Conservation (phyloP, 30 jellyfish, hydroid and myxozoan species). For the Catostylus mosaicus region DNA sequence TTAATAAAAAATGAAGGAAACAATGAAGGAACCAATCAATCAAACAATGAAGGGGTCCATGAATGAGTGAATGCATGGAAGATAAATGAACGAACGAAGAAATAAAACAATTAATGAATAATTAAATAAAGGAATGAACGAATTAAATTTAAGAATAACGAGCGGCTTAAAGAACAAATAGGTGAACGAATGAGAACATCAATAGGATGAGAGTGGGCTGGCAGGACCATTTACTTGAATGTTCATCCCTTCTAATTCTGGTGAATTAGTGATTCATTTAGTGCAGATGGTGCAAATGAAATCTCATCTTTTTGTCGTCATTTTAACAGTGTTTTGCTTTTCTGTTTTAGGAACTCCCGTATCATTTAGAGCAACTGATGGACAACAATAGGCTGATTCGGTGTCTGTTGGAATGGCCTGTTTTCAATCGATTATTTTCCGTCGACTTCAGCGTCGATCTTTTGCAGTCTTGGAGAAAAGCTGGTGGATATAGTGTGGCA, state of each 20-base stretch:
- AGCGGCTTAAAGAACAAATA: too few relatives aligned
- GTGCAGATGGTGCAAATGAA: too few relatives aligned
- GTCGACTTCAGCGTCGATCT: conserved; percentile 83
- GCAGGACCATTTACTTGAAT: too few relatives aligned
- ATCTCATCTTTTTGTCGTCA: neutral
- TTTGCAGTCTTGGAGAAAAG: conserved; percentile 83
- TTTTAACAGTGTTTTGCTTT: neutral
- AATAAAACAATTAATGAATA: neutral
- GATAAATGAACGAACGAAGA: neutral
- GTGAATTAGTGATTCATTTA: too few relatives aligned
- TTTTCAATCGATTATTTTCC: conserved; percentile 76
- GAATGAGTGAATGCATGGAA: neutral
- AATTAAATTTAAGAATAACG: too few relatives aligned
- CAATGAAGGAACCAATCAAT: neutral
- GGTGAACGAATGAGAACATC: too few relatives aligned
- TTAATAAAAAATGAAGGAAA: neutral
- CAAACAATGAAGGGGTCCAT: neutral
- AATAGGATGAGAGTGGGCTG: too few relatives aligned
- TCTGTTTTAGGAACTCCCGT: conserved; percentile 79
- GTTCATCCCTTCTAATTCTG: too few relatives aligned
- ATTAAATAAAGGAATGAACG: neutral
- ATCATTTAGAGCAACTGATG: conserved; percentile 83
- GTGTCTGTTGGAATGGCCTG: conserved; percentile 90
- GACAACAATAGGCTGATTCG: conserved; percentile 83
- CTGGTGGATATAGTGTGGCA: conserved; percentile 86